Evolutionary conservation across 1,140 invertebrate genomes (phyloP).

Genomic region (Acromyrmex echinatior): DNA sequence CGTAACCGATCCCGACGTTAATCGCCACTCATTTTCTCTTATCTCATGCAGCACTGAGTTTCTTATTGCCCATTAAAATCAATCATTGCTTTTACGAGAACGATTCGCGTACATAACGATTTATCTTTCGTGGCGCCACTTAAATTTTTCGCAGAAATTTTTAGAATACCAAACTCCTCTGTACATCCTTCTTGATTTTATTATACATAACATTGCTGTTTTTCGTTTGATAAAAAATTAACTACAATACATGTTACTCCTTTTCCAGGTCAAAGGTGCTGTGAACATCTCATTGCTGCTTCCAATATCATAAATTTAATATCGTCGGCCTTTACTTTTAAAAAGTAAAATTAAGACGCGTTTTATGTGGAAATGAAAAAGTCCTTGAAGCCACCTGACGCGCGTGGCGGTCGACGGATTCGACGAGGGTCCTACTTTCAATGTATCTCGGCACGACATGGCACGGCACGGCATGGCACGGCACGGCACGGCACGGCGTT

Average conservation of each 20-base stretch:
- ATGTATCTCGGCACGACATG: conserved; percentile 37
- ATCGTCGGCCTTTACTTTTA: background rate
- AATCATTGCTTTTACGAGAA: conserved; percentile 69
- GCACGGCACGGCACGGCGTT: conserved; percentile 46
- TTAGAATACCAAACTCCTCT: background rate
- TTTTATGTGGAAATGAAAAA: background rate
- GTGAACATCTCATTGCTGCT: too few relatives aligned
- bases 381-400: conserved; percentile 77
- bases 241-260: background rate
- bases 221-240: too few relatives aligned
- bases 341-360: conserved; percentile 17
- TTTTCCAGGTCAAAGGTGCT: background rate
- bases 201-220: background rate
- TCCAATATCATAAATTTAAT: background rate
- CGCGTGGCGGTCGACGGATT: background rate
- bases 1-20: conserved; percentile 69
- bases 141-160: background rate
- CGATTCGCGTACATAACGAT: background rate
- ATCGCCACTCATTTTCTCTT: conserved; percentile 69
- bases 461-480: background rate
- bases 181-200: background rate
- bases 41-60: conserved; percentile 47
- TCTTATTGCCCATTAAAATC: conserved; percentile 70
- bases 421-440: conserved; percentile 22
- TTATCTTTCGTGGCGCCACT: background rate